These are phyloP conservation scores for Oncorhynchus masou DNA, from an alignment of 2,113 vertebrate species.

Conservation along the genomic window DNA sequence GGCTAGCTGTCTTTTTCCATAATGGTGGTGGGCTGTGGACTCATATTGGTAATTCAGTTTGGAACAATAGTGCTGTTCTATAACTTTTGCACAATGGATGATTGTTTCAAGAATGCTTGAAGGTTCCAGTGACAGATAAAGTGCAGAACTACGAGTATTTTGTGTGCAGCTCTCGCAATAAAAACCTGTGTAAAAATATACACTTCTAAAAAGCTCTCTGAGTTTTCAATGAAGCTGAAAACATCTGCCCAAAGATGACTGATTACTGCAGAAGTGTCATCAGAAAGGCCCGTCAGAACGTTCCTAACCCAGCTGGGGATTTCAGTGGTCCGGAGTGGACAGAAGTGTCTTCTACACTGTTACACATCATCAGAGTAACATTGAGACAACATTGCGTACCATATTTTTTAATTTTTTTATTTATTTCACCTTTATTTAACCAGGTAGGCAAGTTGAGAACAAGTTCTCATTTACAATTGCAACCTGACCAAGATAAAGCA, in stretches of 20 bases:
- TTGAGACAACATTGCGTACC: slow-evolving; percentile 18
- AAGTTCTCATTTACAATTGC: too few relatives aligned
- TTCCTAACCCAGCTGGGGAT: not conserved
- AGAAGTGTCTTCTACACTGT: not conserved
- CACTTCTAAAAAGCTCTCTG: not conserved
- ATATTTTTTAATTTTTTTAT: too few relatives aligned
- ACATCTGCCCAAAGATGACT: not conserved
- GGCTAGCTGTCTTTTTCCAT: not conserved
- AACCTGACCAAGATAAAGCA: too few relatives aligned
- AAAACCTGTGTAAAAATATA: not conserved
- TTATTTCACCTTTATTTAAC: too few relatives aligned
- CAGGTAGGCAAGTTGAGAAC: too few relatives aligned
- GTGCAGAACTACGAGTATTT: not conserved
- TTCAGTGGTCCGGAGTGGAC: not conserved
- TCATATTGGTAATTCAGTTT: not conserved
- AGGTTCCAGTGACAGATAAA: not conserved
- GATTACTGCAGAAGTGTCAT: not conserved
- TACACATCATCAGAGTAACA: slow-evolving; percentile 10
- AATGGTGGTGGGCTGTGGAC: slow-evolving; percentile 15
- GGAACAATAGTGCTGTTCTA: not conserved
- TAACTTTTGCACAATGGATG: not conserved
- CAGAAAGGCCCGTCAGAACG: not conserved
- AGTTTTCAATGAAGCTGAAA: not conserved
- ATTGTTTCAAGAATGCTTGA: not conserved
- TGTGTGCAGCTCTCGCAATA: not conserved